phyloP scores from a whole-genome alignment of 2,888 invertebrate genomes.

The Campoplex capitator region DNA sequence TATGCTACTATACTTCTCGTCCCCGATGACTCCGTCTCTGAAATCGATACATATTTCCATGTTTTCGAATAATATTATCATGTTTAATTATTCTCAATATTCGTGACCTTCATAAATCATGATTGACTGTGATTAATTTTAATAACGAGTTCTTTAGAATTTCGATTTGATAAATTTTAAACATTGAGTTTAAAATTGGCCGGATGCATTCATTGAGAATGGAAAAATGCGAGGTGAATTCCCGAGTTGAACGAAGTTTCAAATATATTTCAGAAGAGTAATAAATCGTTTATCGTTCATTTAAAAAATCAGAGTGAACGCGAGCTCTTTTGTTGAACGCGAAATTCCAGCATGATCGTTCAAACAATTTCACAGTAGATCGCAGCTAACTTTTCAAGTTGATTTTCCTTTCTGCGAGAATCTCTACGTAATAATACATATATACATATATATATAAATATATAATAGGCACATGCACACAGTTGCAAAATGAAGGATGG shows the following conservation, averaged over 20 bases:
- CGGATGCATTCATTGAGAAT: too few relatives aligned
- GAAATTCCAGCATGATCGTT: slow-evolving; percentile 23
- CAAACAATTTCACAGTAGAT: slow-evolving; percentile 25
- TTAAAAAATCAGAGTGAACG: not conserved
- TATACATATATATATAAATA: not conserved
- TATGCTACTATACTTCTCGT: slow-evolving; percentile 88
- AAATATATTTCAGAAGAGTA: not conserved
- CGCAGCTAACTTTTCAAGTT: slow-evolving; percentile 13
- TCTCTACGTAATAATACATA: not conserved
- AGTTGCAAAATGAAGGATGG: slow-evolving; percentile 36
- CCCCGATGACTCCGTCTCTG: slow-evolving; percentile 80
- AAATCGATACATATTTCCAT: slow-evolving; percentile 1
- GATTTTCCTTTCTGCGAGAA: slow-evolving; percentile 26
- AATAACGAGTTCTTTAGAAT: too few relatives aligned
- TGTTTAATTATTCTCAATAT: too few relatives aligned
- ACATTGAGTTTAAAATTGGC: too few relatives aligned
- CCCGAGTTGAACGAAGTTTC: not conserved
- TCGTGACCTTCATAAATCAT: too few relatives aligned
- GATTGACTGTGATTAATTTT: too few relatives aligned
- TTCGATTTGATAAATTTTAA: too few relatives aligned
- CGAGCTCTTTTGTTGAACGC: slow-evolving; percentile 6
- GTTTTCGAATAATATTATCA: too few relatives aligned
- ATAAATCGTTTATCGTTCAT: not conserved
- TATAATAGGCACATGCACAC: slow-evolving; percentile 13
- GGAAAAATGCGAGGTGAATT: not conserved